A percentile compares a stretch with the other conserved stretches of the same genome.
Conservation (phyloP, 2,113 vertebrate genomes). For the Seriola dumerili region DNA sequence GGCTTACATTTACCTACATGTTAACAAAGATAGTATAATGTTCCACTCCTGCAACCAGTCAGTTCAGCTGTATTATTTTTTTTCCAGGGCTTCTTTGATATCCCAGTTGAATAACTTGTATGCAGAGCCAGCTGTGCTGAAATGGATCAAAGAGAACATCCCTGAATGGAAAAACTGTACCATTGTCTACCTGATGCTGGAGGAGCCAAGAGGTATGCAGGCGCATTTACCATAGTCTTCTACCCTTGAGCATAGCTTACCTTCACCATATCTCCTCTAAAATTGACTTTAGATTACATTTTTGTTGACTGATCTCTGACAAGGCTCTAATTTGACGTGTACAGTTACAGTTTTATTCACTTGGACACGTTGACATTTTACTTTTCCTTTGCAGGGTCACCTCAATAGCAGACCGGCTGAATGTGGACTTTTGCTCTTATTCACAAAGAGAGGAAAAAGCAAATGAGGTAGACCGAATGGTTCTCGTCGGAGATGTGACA, state of each 20-base stretch:
- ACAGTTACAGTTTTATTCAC: neutral
- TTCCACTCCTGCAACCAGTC: neutral
- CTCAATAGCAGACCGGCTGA: constrained; percentile 96
- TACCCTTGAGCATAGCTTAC: constrained; percentile 18
- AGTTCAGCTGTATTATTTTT: neutral
- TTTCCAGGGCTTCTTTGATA: constrained; percentile 97
- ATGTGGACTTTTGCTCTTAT: constrained; percentile 99
- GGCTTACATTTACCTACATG: neutral
- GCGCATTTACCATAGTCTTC: neutral
- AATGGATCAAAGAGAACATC: constrained; percentile 99
- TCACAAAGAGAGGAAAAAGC: constrained; percentile 99
- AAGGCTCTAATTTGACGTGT: neutral
- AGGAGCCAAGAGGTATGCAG: constrained; percentile 93
- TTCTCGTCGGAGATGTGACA: constrained; percentile 96
- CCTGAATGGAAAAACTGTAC: constrained; percentile 96
- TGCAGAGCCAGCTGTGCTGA: constrained; percentile 96
- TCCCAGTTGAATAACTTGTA: constrained; percentile 98
- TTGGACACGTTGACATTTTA: neutral
- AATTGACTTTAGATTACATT: constrained; percentile 26
- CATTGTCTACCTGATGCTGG: constrained; percentile 97
- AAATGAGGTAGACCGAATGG: constrained; percentile 98
- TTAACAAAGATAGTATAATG: neutral
- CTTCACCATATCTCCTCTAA: constrained; percentile 3
- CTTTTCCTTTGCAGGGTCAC: constrained; percentile 89
- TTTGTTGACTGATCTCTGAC: constrained; percentile 28